Evolutionary conservation across 2,797 vertebrate genomes (phyloP), one percentile per base, ranked within the genome.

Genomic region (Carduelis carduelis): DNA sequence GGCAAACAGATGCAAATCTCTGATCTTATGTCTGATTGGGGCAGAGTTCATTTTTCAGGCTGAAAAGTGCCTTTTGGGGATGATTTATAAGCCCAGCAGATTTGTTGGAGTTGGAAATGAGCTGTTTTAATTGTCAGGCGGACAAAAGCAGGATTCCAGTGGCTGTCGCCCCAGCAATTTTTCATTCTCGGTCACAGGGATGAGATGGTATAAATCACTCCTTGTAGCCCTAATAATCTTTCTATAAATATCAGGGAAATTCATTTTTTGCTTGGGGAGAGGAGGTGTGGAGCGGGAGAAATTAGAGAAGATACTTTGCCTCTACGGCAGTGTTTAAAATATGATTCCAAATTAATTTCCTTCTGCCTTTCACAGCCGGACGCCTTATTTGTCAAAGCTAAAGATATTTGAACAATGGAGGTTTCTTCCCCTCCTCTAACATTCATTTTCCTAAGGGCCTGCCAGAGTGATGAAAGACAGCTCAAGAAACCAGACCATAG

Each of bases 321-420:
- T 98, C 94, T 95, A 93, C 94, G 95, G 83, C 90, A 84, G 88
- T 95, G 94, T 97, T 98, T 97, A 97, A 97, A 97, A 98, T 98
- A 96, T 97, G 97, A 97, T 97, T 98, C 95, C 93, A 97, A 96
- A 98, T 98, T 98, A 97, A 98, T 98, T 98, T 98, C 97, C 97
- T 97, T 87, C 92, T 80, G 59, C 96, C 95, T 95, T 95, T 96
- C 97, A 92, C 96, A 59, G 82, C 93, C 35, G 1, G 98, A 83
- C 21, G 63, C 97, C 96, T 97, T 97, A 97, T 98, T 98, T 98
- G 97, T 98, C 98, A 98, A 97, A 97, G 95, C 96, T 97, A 92
- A 84, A 94, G 97, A 95, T 97, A 96, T 91, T 96, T 85, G 95
- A 75, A 41, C 90, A 96, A 92, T 57, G 93, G 95, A 93, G 87